These are phyloP conservation scores for Synanthedon tipuliformis DNA, from an alignment of 2,888 invertebrate genomes.

Conservation along the genomic window DNA sequence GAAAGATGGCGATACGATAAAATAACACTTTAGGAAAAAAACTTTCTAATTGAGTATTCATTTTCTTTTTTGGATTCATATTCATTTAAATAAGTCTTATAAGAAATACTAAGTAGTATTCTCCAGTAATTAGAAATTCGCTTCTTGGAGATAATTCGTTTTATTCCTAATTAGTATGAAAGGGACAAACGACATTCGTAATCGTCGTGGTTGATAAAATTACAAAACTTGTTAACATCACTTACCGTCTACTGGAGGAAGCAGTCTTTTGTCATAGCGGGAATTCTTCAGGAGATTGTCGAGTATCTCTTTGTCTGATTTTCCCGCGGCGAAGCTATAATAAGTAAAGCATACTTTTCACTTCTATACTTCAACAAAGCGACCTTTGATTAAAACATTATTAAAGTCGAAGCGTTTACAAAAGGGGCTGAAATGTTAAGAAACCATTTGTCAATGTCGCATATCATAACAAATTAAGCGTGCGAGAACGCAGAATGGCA, in stretches of 20 bases:
- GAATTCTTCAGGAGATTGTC: constrained; percentile 89
- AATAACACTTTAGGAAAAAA: no score
- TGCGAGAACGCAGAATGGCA: constrained; percentile 21
- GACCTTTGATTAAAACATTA: constrained; percentile 1
- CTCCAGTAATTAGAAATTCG: no score
- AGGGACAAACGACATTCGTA: no score
- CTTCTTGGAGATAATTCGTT: no score
- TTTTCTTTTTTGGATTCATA: no score
- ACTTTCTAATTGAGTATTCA: no score
- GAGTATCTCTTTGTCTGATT: constrained; percentile 92
- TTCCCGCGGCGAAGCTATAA: constrained; percentile 89
- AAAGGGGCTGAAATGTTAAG: constrained; percentile 4
- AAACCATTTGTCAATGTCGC: constrained; percentile 27
- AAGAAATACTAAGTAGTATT: no score
- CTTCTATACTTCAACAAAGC: background rate
- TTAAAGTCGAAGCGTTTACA: constrained; percentile 2
- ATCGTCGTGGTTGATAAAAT: no score
- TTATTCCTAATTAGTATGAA: no score
- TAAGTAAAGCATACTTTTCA: constrained; percentile 15
- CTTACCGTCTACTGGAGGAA: constrained; percentile 89
- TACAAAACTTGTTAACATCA: constrained; percentile 5
- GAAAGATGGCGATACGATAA: no score
- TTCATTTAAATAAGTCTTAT: no score
- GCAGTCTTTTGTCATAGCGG: constrained; percentile 92
- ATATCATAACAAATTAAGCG: constrained; percentile 34